Evolutionary conservation across 30 jellyfish, hydroid and myxozoan genomes (phyloP).

Genomic region (Mastigias papua): DNA sequence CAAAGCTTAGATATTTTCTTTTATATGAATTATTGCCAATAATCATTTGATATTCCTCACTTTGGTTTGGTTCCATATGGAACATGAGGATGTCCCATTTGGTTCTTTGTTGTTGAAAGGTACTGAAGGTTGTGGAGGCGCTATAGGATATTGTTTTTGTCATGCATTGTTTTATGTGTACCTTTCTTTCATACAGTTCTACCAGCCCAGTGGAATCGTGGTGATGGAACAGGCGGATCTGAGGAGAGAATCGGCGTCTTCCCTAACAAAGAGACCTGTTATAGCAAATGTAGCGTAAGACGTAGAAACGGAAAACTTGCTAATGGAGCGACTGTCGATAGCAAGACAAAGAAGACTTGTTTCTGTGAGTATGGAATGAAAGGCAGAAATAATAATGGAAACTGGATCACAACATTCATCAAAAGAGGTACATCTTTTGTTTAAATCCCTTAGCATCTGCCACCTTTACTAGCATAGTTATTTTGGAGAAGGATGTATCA

Average conservation of each 20-base stretch:
- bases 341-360: slow-evolving; percentile 47
- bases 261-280: slow-evolving; percentile 63
- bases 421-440: slow-evolving; percentile 26
- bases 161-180: too few relatives aligned
- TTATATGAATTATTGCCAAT: background rate
- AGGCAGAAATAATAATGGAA: slow-evolving; percentile 21
- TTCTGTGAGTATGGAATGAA: slow-evolving; percentile 74
- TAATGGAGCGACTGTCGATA: slow-evolving; percentile 71
- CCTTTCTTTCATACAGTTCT: too few relatives aligned
- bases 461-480: too few relatives aligned
- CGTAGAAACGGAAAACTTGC: slow-evolving; percentile 55
- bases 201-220: slow-evolving; percentile 66
- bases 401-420: slow-evolving; percentile 63
- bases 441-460: background rate
- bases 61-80: too few relatives aligned
- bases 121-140: too few relatives aligned
- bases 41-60: background rate
- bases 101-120: too few relatives aligned
- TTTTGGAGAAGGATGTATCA: too few relatives aligned
- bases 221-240: slow-evolving; percentile 73
- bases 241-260: slow-evolving; percentile 57
- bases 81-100: too few relatives aligned
- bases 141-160: too few relatives aligned
- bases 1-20: too few relatives aligned
- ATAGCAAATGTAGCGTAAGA: slow-evolving; percentile 57